Evolutionary conservation across 2,797 vertebrate genomes (phyloP).

Genomic region (Acrocephalus scirpaceus): DNA sequence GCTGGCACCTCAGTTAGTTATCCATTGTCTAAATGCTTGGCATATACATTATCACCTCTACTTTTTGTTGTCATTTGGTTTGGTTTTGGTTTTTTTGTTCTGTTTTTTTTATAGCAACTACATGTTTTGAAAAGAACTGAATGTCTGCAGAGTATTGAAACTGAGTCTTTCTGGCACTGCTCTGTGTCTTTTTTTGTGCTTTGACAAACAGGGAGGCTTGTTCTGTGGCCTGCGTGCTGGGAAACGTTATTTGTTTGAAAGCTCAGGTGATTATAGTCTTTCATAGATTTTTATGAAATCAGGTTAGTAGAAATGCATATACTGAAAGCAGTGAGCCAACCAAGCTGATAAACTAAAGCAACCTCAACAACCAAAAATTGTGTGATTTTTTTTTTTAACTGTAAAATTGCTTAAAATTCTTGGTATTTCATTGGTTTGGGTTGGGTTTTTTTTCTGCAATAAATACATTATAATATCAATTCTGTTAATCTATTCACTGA

Average conservation of each 20-base stretch:
- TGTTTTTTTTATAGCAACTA: background rate
- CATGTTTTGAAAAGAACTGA: background rate
- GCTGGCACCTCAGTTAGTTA: background rate
- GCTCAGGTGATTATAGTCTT: background rate
- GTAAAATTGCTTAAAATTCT: background rate
- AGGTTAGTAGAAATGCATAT: background rate
- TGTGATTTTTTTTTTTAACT: background rate
- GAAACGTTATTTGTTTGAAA: conserved; percentile 21
- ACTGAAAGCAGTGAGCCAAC: background rate
- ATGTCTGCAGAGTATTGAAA: background rate
- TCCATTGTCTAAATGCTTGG: background rate
- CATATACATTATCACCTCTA: background rate
- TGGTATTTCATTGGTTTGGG: background rate
- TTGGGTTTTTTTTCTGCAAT: background rate
- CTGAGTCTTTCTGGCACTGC: background rate
- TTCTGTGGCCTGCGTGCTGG: background rate
- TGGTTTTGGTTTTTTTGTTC: background rate
- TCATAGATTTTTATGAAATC: background rate
- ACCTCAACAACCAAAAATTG: background rate
- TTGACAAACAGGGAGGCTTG: background rate
- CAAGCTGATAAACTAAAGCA: background rate
- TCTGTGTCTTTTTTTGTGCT: background rate
- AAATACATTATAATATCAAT: background rate
- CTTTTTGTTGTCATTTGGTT: background rate
- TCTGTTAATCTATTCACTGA: background rate